Evolutionary conservation across 2,888 invertebrate species (phyloP), one percentile per base, ranked within the genome.

Genomic region (Disparrhopalites patrizii): DNA sequence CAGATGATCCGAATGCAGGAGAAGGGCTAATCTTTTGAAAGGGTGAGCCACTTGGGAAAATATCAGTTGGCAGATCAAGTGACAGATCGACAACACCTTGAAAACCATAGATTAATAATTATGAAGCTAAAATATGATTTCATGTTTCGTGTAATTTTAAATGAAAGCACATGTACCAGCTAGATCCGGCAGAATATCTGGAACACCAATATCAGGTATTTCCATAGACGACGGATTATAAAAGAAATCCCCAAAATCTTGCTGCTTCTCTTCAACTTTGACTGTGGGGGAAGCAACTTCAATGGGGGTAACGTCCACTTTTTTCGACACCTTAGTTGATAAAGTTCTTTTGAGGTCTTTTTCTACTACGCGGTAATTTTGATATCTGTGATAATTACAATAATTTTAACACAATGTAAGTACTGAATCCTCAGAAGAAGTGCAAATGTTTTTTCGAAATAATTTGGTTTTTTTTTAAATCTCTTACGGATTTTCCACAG

Each of bases 181-280:
- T 31, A 75, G 68, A 58, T 74, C 66, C 10, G 73, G 73, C 25
- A 75, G 62, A 56, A 52, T 52, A 38, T 74, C 74, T 47, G 75
- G 75, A 33, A 74, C 73, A 64, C 74, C 72, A 60, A 75, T 71
- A 50, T 72, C 69, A n/a, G 75, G 75, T 55, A 75, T 74, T 27
- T 68, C 69, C 27, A 67, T 40, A 18, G 73, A 63, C 0, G 75
- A 71, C 1, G 75, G 74, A 38, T 70, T 66, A 43, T 74, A 75
- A 30, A 72, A 75, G 60, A 75, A 75, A 60, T 75, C 74, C 64
- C 74, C 75, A 28, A 47, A 25, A 0, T 40, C 25, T 40, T 57
- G 30, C 28, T 55, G 20, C 20, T 31, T 31, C 4, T 3, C 18
- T 10, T 38, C 31, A 7, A 20, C 27, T 30, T 15, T 5, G 8